Percentiles rank a stretch among this genome's conserved stretches.
phyloP scores from a whole-genome alignment of 2,888 invertebrate species.

The Arrhopalites spinosus region DNA sequence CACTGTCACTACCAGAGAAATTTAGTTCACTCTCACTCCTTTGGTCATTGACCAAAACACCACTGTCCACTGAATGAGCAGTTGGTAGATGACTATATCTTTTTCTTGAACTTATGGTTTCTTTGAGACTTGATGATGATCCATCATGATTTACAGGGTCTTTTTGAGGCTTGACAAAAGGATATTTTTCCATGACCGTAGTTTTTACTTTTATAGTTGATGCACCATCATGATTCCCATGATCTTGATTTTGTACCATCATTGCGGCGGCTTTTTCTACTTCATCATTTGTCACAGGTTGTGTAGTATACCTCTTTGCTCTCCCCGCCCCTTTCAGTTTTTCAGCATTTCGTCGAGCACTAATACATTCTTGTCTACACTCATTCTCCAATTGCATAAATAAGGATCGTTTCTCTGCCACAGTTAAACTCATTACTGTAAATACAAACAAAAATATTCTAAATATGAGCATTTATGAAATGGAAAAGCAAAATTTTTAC shows the following conservation, averaged over 20 bases:
- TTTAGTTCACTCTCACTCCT: conserved; percentile 13
- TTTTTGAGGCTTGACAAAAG: background rate
- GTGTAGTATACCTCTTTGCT: conserved; percentile 67
- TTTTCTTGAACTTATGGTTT: background rate
- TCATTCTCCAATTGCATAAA: conserved; percentile 48
- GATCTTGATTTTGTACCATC: conserved; percentile 27
- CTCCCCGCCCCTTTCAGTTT: background rate
- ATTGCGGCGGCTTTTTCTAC: conserved; percentile 62
- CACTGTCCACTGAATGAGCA: conserved; percentile 25
- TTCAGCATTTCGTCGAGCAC: background rate
- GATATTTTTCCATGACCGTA: conserved; percentile 7
- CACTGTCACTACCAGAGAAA: background rate
- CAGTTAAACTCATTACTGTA: conserved; percentile 34
- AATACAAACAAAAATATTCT: no score
- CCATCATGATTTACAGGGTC: background rate
- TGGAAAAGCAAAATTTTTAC: no score
- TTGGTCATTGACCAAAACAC: conserved; percentile 25
- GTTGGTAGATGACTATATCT: conserved; percentile 12
- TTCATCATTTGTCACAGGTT: conserved; percentile 73
- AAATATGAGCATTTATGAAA: no score
- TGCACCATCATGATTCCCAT: conserved; percentile 14
- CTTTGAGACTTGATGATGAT: background rate
- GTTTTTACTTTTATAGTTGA: conserved; percentile 2
- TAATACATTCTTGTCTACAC: background rate
- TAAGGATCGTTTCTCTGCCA: conserved; percentile 44